A percentile compares a stretch with the other conserved stretches of the same genome.
phyloP scores from a whole-genome alignment of 2,888 invertebrate species.

The Sminthurides aquaticus region DNA sequence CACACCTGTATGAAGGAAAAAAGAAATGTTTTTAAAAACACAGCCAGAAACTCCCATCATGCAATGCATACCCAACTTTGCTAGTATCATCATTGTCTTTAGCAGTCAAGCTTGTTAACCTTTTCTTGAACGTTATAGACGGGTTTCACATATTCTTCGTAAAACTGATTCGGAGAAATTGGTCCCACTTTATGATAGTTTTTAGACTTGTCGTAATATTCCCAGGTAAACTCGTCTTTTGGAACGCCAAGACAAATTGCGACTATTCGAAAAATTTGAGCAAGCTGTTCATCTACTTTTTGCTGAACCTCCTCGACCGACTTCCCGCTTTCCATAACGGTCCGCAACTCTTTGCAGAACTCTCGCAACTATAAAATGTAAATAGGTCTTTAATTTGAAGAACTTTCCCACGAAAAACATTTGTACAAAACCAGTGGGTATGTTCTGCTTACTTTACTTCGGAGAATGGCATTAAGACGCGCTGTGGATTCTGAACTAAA shows the following conservation, averaged over 20 bases:
- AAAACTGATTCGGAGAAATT: conserved; percentile 71
- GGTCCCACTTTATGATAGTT: conserved; percentile 65
- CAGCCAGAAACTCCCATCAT: too few relatives aligned
- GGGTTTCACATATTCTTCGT: conserved; percentile 67
- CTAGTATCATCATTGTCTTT: not conserved
- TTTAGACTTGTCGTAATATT: conserved; percentile 76
- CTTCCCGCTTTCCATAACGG: conserved; percentile 56
- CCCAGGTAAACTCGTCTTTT: conserved; percentile 69
- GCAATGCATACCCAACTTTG: not conserved
- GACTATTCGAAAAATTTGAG: conserved; percentile 68
- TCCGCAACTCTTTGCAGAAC: conserved; percentile 57
- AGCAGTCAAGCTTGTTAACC: too few relatives aligned
- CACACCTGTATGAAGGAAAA: conserved; percentile 63
- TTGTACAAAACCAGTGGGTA: not conserved
- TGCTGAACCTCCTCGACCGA: conserved; percentile 58
- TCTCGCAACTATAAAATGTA: conserved; percentile 61
- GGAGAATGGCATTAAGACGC: conserved; percentile 69
- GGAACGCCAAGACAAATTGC: conserved; percentile 80
- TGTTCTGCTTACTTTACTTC: conserved; percentile 60
- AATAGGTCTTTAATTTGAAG: not conserved
- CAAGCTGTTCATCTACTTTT: conserved; percentile 63
- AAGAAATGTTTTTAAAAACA: too few relatives aligned
- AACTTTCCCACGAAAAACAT: not conserved
- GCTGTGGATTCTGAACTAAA: conserved; percentile 66
- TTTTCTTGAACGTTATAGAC: conserved; percentile 74